phyloP scores from a whole-genome alignment of 1,140 invertebrate species.

The Stegodyphus dumicola region DNA sequence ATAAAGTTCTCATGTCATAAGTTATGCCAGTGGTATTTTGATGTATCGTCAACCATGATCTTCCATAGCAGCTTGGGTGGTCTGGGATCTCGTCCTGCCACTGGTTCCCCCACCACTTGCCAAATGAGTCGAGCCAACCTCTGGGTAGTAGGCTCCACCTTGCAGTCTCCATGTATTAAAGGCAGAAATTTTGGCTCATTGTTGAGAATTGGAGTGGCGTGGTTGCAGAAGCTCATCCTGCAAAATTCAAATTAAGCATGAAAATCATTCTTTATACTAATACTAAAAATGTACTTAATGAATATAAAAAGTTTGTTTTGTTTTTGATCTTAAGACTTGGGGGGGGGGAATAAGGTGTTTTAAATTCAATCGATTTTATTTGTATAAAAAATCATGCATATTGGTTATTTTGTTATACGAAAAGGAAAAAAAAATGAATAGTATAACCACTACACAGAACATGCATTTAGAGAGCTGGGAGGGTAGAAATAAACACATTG shows the following conservation, averaged over 20 bases:
- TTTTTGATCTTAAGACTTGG: too few relatives aligned
- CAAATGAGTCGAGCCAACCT: slow-evolving; percentile 56
- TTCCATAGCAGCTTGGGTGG: slow-evolving; percentile 58
- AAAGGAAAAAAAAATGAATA: too few relatives aligned
- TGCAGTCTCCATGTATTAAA: slow-evolving; percentile 17
- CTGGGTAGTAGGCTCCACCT: slow-evolving; percentile 46
- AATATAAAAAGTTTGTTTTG: too few relatives aligned
- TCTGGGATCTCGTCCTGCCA: slow-evolving; percentile 38
- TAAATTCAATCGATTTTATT: too few relatives aligned
- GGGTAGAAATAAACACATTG: too few relatives aligned
- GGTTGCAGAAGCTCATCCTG: slow-evolving; percentile 52
- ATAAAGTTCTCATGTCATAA: neutral
- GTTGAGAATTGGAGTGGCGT: slow-evolving; percentile 5
- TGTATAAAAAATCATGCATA: too few relatives aligned
- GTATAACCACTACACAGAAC: too few relatives aligned
- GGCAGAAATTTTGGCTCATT: slow-evolving; percentile 39
- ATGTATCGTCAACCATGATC: slow-evolving; percentile 50
- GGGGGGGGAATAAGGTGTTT: too few relatives aligned
- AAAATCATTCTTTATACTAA: neutral
- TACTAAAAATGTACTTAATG: too few relatives aligned
- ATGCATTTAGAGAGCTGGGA: too few relatives aligned
- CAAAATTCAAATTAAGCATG: neutral
- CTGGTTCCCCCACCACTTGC: slow-evolving; percentile 56
- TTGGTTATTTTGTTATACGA: too few relatives aligned
- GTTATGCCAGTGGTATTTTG: slow-evolving; percentile 19